phyloP scores from a whole-genome alignment of 1,140 invertebrate species.

The Brachionus angularis region DNA sequence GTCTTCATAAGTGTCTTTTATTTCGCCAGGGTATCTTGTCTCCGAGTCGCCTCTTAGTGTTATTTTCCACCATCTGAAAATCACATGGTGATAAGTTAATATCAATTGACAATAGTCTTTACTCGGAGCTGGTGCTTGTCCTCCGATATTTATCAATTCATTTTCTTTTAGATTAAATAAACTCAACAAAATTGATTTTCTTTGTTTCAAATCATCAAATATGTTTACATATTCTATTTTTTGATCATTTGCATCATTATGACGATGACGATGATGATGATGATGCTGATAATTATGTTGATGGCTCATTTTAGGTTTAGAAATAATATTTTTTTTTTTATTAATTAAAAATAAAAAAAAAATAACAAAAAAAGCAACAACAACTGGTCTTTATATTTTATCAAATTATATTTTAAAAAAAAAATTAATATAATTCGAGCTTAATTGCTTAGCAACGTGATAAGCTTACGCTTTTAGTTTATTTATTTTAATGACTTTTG shows the following conservation, averaged over 20 bases:
- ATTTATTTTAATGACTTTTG: too few species aligned
- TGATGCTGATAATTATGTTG: background rate
- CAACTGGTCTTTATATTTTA: too few species aligned
- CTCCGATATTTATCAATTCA: slow-evolving; percentile 15
- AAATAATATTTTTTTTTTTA: too few species aligned
- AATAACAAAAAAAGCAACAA: too few species aligned
- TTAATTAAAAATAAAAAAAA: too few species aligned
- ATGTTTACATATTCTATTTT: background rate
- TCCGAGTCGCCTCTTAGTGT: slow-evolving; percentile 18
- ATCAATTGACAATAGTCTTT: slow-evolving; percentile 43
- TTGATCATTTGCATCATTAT: too few species aligned
- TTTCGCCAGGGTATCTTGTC: slow-evolving; percentile 33
- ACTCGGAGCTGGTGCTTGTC: slow-evolving; percentile 24
- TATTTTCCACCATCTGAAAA: slow-evolving; percentile 32
- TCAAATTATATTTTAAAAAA: too few species aligned
- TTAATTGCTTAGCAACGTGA: too few species aligned
- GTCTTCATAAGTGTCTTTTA: slow-evolving; percentile 37
- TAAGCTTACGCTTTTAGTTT: too few species aligned
- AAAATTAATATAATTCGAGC: too few species aligned
- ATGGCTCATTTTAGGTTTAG: background rate
- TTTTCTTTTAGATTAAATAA: slow-evolving; percentile 17
- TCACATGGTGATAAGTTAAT: background rate
- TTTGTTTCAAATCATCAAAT: slow-evolving; percentile 5
- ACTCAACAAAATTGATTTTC: background rate
- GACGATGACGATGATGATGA: too few species aligned